Evolutionary conservation across 2,888 invertebrate species (phyloP), one percentile per base, ranked within the genome.

Genomic region (Pammene fasciana): DNA sequence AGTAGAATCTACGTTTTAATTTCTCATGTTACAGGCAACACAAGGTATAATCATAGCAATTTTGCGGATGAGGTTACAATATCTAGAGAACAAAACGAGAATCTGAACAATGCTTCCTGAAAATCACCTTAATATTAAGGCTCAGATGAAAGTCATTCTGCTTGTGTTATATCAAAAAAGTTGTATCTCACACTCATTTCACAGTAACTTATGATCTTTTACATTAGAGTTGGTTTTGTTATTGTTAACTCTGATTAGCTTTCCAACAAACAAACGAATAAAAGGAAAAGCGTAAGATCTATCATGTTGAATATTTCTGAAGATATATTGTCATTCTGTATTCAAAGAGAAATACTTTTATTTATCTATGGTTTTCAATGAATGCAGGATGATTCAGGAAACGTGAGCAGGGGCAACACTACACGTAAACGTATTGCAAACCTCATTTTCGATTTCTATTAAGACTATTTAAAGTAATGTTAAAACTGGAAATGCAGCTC

Each of bases 91-190:
- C 11, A 61, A 46, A 61, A 38, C 61, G 50, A 16, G 13, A 16
- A 38, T 50, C 50, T 6, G 6, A 61, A 61, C 38, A 61, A 61
- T 48, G 48, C 10, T 48, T 50, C 11, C 59, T 14, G 16, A 61
- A 16, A 48, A 38, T 36, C 48, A 38, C 18, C 13, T 38, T 8
- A 14, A 38, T 61, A 48, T 50, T 48, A 10, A 16, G 16, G 41
- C 50, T 50, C 13, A 16, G 48, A 16, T 16, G 41, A 43, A 43
- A 57, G 43, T 43, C 57, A 43, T 56, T 14, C 14, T 14, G 14
- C 26, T 1, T 1, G 13, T 16, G 7, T 13, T 3, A 45, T 26
- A n/a, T 43, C 18, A 6, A 9, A 13, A n/a, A 16, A 13, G 38
- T 41, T 26, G n/a, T 43, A 43, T n/a, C 43, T 5, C 5, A 38